These are phyloP conservation scores for Amphipyra berbera DNA, from an alignment of 2,888 invertebrate species.

Conservation along the genomic window DNA sequence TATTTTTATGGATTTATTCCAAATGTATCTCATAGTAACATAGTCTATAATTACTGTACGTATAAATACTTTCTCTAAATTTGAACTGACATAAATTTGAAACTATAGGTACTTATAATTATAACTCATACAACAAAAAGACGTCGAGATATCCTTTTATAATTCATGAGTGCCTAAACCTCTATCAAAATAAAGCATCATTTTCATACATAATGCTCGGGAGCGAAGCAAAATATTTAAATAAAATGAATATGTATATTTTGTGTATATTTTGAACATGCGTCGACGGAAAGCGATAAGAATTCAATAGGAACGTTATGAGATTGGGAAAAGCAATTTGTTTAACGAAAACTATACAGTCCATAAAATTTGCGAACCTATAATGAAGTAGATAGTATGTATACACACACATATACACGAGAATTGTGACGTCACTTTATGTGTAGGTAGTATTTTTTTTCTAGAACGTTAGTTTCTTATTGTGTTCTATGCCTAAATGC, in stretches of 20 bases:
- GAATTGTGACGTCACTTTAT: conserved; percentile 20
- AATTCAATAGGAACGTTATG: conserved; percentile 70
- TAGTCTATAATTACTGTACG: too few species aligned
- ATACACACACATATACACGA: conserved; percentile 6
- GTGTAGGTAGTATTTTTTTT: conserved; percentile 17
- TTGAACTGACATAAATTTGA: too few species aligned
- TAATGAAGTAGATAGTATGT: conserved; percentile 36
- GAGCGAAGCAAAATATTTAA: conserved; percentile 41
- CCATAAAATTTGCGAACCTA: conserved; percentile 50
- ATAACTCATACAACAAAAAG: not conserved
- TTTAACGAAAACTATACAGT: conserved; percentile 53
- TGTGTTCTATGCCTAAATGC: not conserved
- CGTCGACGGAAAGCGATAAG: conserved; percentile 71
- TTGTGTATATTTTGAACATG: conserved; percentile 53
- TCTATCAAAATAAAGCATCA: conserved; percentile 12
- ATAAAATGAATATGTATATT: conserved; percentile 51
- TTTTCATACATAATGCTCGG: conserved; percentile 27
- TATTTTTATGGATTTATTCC: conserved; percentile 1
- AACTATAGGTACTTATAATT: not conserved
- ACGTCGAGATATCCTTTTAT: conserved; percentile 16
- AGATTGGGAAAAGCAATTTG: conserved; percentile 60
- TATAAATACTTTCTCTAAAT: too few species aligned
- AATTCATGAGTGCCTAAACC: conserved; percentile 33
- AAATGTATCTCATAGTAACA: not conserved
- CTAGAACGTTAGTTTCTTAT: conserved; percentile 5